phyloP scores from a whole-genome alignment of 1,140 invertebrate species.

The Diachasma alloeum region DNA sequence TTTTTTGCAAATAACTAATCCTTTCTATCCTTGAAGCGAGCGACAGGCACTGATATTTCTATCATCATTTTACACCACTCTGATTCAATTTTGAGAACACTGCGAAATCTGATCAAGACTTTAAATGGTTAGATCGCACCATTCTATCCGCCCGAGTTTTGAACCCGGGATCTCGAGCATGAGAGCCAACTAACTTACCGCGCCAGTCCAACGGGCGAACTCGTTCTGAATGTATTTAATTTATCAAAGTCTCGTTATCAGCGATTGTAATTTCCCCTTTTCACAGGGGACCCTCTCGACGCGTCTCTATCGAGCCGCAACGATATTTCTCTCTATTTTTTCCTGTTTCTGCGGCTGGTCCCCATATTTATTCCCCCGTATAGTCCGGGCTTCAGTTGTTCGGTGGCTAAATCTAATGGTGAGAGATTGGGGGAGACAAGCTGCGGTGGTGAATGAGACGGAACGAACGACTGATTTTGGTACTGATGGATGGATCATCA shows the following conservation, averaged over 20 bases:
- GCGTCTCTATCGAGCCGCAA: conserved; percentile 15
- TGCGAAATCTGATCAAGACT: too few relatives aligned
- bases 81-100: too few relatives aligned
- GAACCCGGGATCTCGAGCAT: too few relatives aligned
- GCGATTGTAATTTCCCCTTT: conserved; percentile 15
- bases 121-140: too few relatives aligned
- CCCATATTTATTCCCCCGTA: not conserved
- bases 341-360: not conserved
- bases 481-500: not conserved
- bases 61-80: too few relatives aligned
- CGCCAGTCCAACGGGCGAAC: not conserved
- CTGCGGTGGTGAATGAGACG: not conserved
- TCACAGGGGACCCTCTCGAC: not conserved
- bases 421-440: not conserved
- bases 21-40: too few relatives aligned
- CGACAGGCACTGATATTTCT: too few relatives aligned
- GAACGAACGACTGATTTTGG: not conserved
- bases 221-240: conserved; percentile 16
- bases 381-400: not conserved
- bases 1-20: too few relatives aligned
- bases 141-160: too few relatives aligned
- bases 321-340: not conserved
- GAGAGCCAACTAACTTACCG: too few relatives aligned
- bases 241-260: conserved; percentile 29
- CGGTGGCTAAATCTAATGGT: not conserved